Base-by-base conservation (phyloP, 2,888 invertebrate species). In the Aethes cnicana region DNA sequence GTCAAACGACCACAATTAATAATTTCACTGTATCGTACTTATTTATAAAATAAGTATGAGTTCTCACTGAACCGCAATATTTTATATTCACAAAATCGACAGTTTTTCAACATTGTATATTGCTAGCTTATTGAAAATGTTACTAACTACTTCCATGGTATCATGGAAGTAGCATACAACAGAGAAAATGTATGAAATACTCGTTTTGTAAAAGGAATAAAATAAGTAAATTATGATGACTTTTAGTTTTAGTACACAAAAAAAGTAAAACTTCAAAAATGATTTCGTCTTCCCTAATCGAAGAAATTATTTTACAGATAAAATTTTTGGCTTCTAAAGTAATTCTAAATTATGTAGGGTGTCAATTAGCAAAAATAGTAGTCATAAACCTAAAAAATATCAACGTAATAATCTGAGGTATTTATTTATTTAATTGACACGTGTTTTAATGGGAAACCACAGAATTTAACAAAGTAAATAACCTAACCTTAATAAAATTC, bases 291-390 rank as follows among this genome's bases (percentile, higher is more conserved):
- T 86, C 87, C 83, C 82, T 88, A 72, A 68, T 88, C 66, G 83
- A 86, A 69, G 88, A 88, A 87, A 83, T 89, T 70, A 48, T 88
- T 44, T 52, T 74, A 61, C 87, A 88, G 63, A 58, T 87, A 47
- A 88, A 87, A 76, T 84, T 89, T 81, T 81, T 87, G 70, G 83
- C 77, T 46, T 84, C 84, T 56, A 90, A 89, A 80, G 81, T 83
- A 42, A 62, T 90, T 60, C 56, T 89, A 85, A 90, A 90, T 86
- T 90, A 88, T 86, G 82, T 90, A 76, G 89, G 88, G 82, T 87
- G 85, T 77, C 84, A 84, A 60, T 74, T 90, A 69, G 88, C 89
- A 48, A 82, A 76, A 74, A 52, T 83, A 57, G 74, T 87, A 56
- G 68, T 90, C 59, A 57, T 84, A 77, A 87, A 84, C 76, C 75